These are phyloP conservation scores for Hippoglossus hippoglossus DNA, from an alignment of 2,797 vertebrate species.

Conservation along the genomic window DNA sequence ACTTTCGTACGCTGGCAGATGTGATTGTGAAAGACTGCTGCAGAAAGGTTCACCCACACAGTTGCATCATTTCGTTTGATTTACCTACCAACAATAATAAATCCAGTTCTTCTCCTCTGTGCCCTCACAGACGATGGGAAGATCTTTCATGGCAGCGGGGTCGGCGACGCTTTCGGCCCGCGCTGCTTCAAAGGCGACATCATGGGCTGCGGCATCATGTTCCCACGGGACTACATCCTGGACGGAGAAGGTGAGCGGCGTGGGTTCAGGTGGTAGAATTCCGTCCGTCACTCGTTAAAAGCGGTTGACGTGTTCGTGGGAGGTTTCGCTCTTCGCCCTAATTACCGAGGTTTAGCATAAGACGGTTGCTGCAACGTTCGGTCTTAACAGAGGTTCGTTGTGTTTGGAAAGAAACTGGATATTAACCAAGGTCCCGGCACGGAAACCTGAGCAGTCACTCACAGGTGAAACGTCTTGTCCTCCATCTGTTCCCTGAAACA, in stretches of 20 bases:
- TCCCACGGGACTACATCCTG: slow-evolving; percentile 89
- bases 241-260: slow-evolving; percentile 86
- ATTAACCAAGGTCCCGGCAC: slow-evolving; percentile 19
- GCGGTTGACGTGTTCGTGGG: slow-evolving; percentile 28
- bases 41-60: neutral
- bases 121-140: slow-evolving; percentile 86
- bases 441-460: neutral
- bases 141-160: slow-evolving; percentile 91
- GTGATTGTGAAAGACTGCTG: no score
- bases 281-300: slow-evolving; percentile 21
- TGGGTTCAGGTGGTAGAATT: slow-evolving; percentile 14
- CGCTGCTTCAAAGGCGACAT: slow-evolving; percentile 91
- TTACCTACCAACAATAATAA: no score
- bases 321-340: slow-evolving; percentile 42
- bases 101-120: neutral
- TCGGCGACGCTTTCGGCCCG: slow-evolving; percentile 90
- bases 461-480: neutral
- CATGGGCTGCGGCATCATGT: slow-evolving; percentile 95
- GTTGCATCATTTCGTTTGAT: no score
- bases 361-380: slow-evolving; percentile 15
- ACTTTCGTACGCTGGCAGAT: no score
- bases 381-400: slow-evolving; percentile 30
- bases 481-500: neutral
- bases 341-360: slow-evolving; percentile 46
- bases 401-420: slow-evolving; percentile 43